Conservation (phyloP, 2,888 invertebrate species). For the Eupithecia vulgata region DNA sequence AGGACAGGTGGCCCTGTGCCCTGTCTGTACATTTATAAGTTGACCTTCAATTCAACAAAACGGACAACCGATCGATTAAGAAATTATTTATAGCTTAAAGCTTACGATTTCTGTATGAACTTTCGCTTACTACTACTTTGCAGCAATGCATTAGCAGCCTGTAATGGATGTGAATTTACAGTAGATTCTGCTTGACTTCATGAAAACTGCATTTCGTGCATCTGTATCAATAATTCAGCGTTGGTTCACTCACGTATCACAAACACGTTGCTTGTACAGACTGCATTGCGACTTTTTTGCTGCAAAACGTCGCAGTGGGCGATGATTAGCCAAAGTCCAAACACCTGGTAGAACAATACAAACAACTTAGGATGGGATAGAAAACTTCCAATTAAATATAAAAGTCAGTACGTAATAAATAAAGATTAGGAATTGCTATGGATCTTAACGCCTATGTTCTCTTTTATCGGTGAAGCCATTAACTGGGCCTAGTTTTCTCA, state of each 20-base stretch:
- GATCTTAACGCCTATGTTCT: neutral
- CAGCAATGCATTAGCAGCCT: neutral
- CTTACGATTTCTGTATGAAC: neutral
- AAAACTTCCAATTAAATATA: neutral
- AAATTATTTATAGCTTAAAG: neutral
- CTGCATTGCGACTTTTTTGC: neutral
- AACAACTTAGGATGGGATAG: neutral
- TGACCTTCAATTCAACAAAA: neutral
- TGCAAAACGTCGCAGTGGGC: neutral
- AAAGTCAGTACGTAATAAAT: neutral
- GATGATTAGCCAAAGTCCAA: neutral
- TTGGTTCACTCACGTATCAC: neutral
- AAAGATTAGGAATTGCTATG: neutral
- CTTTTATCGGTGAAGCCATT: neutral
- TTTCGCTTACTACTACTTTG: neutral
- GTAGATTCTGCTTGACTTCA: neutral
- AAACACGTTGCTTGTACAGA: neutral
- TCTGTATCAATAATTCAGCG: neutral
- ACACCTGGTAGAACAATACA: neutral
- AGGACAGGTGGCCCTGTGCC: neutral
- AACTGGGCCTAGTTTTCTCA: neutral
- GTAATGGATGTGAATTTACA: neutral
- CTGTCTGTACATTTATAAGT: neutral
- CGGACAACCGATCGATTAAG: neutral
- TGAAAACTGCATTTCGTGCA: neutral